Conservation (phyloP, 2,888 invertebrate species). For the Cylloceria caligata region DNA sequence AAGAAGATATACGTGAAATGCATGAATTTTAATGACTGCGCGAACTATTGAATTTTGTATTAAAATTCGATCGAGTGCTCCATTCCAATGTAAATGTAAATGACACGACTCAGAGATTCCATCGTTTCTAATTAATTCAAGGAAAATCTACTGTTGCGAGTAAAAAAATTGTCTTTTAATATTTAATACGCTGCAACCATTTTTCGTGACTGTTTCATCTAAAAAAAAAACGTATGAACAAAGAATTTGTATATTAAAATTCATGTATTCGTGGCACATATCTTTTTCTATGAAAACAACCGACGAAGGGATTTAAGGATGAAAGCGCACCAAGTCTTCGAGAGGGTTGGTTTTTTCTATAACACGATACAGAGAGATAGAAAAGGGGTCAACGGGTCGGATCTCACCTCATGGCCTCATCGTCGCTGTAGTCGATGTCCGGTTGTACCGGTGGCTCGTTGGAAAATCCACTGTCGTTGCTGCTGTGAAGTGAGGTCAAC, state of each 20-base stretch:
- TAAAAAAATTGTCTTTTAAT: not conserved
- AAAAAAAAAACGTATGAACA: no score
- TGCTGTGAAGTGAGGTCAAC: constrained; percentile 92
- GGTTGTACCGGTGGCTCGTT: constrained; percentile 95
- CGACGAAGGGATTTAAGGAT: not conserved
- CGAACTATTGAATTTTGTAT: not conserved
- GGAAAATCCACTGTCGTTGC: constrained; percentile 96
- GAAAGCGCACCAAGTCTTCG: constrained; percentile 8
- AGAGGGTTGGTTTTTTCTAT: constrained; percentile 11
- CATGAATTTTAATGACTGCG: no score
- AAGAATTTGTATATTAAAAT: no score
- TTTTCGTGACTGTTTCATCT: not conserved
- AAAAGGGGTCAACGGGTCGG: not conserved
- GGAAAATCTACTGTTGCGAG: not conserved
- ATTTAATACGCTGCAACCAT: not conserved
- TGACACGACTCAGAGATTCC: not conserved
- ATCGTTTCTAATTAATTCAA: not conserved
- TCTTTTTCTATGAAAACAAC: not conserved
- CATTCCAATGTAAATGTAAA: not conserved
- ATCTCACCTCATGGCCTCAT: constrained; percentile 90
- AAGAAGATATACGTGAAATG: constrained; percentile 38
- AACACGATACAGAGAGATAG: constrained; percentile 43
- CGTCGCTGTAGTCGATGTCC: constrained; percentile 96
- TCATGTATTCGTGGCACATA: not conserved
- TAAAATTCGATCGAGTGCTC: not conserved